Base-by-base conservation (phyloP, 2,797 vertebrate genomes). In the Brachyrhaphis roseni region DNA sequence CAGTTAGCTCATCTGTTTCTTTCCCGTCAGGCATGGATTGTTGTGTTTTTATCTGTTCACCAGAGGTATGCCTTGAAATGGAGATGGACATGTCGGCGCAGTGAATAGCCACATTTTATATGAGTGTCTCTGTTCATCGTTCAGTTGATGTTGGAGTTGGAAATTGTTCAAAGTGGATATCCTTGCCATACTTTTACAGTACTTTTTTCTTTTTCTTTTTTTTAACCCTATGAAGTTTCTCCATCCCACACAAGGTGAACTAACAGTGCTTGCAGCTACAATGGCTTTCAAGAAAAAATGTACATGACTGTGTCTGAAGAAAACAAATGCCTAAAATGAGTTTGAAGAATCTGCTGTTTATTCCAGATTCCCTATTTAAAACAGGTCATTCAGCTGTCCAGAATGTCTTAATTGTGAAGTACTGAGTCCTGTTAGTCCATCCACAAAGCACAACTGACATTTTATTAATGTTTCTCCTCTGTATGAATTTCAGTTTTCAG, bases 1-100 rank as follows among this genome's bases (percentile, higher is more conserved):
- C 43, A 71, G 71, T 79, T 78, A 66, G 68, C 62, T 82, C 57
- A 74, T 87, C 68, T 28, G 49, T 49, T 47, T 20, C 80, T 74
- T 43, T 86, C 76, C 70, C n/a, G 31, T 53, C 73, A 77, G 78
- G 74, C 80, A 66, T 76, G 46, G 31, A 71, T 78, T 73, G 78
- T 53, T 81, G 8, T 75, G 81, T 77, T 59, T 70, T 77, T n/a
- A 77, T 76, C 23, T 78, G 79, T 76, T 88, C 72, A 91, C 90
- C 87, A 71, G 88, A 91, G 82, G 84, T 80, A 91, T 94, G 92
- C 92, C 90, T 95, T 94, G 86, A 92, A 91, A 82, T 16, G 0
- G 87, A 79, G 87, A 80, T 77, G 51, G 80, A 86, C 78, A 80
- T 81, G 77, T 87, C 76, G 74, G 84, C 87, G 82, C 80, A 64